These are phyloP conservation scores for Caenorhabditis parvicauda DNA, from an alignment of 2,888 invertebrate genomes.

Conservation along the genomic window DNA sequence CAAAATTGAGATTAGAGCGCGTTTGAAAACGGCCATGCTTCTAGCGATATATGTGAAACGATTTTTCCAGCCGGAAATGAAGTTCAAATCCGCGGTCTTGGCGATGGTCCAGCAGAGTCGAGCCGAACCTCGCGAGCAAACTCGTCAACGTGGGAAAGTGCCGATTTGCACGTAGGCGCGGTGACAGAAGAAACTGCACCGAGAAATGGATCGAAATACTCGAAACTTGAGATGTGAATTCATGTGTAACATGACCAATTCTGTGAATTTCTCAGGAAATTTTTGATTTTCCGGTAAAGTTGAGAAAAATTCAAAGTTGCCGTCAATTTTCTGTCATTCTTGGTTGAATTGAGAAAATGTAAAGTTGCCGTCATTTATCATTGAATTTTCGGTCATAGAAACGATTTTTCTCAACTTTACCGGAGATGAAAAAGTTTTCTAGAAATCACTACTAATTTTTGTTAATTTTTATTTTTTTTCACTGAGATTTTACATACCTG, in stretches of 20 bases:
- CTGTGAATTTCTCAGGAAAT: not conserved
- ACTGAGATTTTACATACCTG: too few species aligned
- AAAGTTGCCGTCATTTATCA: too few species aligned
- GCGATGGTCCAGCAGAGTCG: constrained; percentile 4
- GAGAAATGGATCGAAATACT: constrained; percentile 42
- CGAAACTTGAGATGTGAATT: constrained; percentile 36
- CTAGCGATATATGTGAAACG: not conserved
- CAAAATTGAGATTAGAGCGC: too few species aligned
- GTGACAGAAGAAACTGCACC: constrained; percentile 10
- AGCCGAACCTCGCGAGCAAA: not conserved
- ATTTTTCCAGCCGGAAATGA: constrained; percentile 25
- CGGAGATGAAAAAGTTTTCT: too few species aligned
- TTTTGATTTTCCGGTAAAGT: not conserved
- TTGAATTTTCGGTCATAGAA: too few species aligned
- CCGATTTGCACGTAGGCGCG: constrained; percentile 26
- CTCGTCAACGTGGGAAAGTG: constrained; percentile 35
- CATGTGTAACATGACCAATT: too few species aligned
- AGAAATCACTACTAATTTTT: not conserved
- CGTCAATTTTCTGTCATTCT: too few species aligned
- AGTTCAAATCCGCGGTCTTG: constrained; percentile 46
- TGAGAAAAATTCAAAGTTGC: too few species aligned
- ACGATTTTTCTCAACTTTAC: too few species aligned
- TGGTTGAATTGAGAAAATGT: too few species aligned
- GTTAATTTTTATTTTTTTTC: constrained; percentile 3
- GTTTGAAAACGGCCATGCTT: not conserved